Base-by-base conservation (phyloP, 2,113 vertebrate genomes). In the Neoarius graeffei region DNA sequence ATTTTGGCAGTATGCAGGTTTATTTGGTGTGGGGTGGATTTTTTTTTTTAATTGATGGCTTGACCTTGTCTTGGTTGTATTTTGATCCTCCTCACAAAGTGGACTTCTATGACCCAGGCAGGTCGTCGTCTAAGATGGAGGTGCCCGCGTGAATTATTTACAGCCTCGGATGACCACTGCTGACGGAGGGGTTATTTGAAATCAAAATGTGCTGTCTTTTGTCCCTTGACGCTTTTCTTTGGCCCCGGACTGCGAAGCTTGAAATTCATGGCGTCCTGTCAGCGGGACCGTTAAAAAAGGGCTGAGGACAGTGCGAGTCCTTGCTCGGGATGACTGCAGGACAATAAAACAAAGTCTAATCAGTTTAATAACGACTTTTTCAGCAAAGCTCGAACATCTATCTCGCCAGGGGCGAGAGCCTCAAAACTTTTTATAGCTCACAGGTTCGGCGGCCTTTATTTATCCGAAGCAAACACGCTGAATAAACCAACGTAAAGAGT, bases 131-230 rank as follows among this genome's bases (percentile, higher is more conserved):
- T 57, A 90, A 88, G 89, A 86, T 84, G 87, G 86, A 88, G 87
- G 85, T 84, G 84, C 48, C 84, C 17, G n/a, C 27, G 79, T 90
- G 89, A 90, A 90, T 90, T 84, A 90, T 90, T 90, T 88, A 90
- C 85, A 64, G 79, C 87, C 87, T 74, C 57, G 14, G 81, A 84
- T 90, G 89, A 86, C 89, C 89, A 90, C 85, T 90, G 89, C 89
- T 90, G 89, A 90, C 81, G 23, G 87, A 86, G 86, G 84, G 89
- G 87, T 88, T 90, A 86, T 90, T 90, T 59, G 81, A 90, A 88
- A 90, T 90, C 85, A 86, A 11, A 86, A 90, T 54, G 62, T 86
- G 84, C 56, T 30, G 64, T 52, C 81, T 88, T 84, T 88, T 88
- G 87, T 88, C 87, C 87, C 88, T 76, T 74, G 83, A 84, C 42